A percentile compares a stretch with the other conserved stretches of the same genome.
Evolutionary conservation across 2,797 vertebrate genomes (phyloP).

Genomic region (Ceryle rudis): DNA sequence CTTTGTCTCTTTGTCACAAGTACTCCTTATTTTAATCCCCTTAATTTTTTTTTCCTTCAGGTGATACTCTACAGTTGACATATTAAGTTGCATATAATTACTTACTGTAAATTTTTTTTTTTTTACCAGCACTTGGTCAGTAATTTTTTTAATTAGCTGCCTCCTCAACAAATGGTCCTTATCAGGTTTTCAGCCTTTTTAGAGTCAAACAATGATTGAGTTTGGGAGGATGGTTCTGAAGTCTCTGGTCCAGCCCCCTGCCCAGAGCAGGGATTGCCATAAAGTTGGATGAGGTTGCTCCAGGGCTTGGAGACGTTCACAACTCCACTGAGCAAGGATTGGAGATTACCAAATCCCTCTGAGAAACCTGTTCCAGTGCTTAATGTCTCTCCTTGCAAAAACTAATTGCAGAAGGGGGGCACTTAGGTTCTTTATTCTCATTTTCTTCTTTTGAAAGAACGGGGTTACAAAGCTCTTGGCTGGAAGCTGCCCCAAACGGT

Average conservation of each 20-base stretch:
- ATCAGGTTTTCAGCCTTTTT: background rate
- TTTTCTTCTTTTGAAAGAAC: background rate
- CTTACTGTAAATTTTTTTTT: background rate
- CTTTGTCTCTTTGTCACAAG: conserved; percentile 27
- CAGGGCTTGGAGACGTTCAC: background rate
- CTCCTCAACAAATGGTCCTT: background rate
- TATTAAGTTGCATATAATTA: background rate
- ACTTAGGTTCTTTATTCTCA: background rate
- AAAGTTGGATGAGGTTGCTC: background rate
- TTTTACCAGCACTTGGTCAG: background rate
- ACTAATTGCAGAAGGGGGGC: background rate
- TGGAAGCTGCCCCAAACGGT: background rate
- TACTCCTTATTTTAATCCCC: conserved; percentile 41
- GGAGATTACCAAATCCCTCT: background rate
- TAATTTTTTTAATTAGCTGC: background rate
- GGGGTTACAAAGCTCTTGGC: background rate
- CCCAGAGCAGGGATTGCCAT: background rate
- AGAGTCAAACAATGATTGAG: rapidly evolving
- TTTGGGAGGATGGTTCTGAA: background rate
- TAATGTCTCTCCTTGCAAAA: background rate
- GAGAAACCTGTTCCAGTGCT: background rate
- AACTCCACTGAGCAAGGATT: background rate
- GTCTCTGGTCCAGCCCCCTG: background rate
- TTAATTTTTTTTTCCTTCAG: conserved; percentile 51
- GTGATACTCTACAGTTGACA: conserved; percentile 12